Conservation (phyloP, 2,797 vertebrate species). For the Agapornis canus region DNA sequence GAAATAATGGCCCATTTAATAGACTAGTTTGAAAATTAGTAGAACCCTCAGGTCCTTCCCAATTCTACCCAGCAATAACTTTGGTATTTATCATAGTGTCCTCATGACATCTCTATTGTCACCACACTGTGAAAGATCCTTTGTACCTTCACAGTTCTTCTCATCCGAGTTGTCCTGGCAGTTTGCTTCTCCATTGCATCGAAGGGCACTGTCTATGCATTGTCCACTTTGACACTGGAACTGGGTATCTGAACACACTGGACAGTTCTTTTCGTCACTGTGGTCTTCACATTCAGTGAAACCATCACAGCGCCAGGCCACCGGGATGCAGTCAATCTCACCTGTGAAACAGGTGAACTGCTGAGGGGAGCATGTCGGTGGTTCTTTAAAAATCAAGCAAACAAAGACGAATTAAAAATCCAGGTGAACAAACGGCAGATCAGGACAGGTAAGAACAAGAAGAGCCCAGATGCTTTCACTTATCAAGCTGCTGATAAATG, state of each 20-base stretch:
- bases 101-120: not conserved
- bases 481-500: not conserved
- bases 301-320: constrained; percentile 94
- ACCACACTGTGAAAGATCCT: not conserved
- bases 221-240: constrained; percentile 96
- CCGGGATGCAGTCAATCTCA: constrained; percentile 97
- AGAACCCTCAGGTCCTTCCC: not conserved
- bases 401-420: constrained; percentile 58
- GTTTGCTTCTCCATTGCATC: constrained; percentile 91
- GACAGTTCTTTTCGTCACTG: constrained; percentile 93
- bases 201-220: constrained; percentile 86
- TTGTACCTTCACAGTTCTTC: constrained; percentile 90
- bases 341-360: constrained; percentile 95
- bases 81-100: not conserved
- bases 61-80: not conserved
- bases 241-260: constrained; percentile 88
- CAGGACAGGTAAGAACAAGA: not conserved
- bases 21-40: not conserved
- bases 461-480: not conserved
- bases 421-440: not conserved
- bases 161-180: constrained; percentile 97
- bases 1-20: not conserved
- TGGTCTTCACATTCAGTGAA: constrained; percentile 92
- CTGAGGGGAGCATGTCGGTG: constrained; percentile 95
- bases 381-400: constrained; percentile 82